phyloP scores from a whole-genome alignment of 2,888 invertebrate species.

The Quadroppia sp. region DNA sequence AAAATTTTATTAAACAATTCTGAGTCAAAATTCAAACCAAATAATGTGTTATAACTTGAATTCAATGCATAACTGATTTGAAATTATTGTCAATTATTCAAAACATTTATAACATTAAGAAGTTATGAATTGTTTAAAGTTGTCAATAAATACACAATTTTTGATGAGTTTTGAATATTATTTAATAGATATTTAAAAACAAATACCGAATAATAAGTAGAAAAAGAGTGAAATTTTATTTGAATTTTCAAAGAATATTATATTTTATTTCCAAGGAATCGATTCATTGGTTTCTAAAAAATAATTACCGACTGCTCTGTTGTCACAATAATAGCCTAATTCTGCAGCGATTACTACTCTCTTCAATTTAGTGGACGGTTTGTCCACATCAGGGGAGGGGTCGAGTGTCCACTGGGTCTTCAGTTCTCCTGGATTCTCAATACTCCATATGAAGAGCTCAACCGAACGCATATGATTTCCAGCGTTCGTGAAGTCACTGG shows the following conservation, averaged over 20 bases:
- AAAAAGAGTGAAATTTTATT: constrained; percentile 19
- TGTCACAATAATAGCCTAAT: constrained; percentile 39
- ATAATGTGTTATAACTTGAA: too few relatives aligned
- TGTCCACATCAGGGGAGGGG: constrained; percentile 34
- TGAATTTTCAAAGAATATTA: neutral
- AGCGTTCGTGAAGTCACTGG: constrained; percentile 39
- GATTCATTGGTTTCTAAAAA: constrained; percentile 40
- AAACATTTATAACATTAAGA: too few relatives aligned
- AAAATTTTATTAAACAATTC: too few relatives aligned
- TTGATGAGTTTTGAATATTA: too few relatives aligned
- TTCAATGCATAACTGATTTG: too few relatives aligned
- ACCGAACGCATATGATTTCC: constrained; percentile 39
- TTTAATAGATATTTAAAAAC: neutral
- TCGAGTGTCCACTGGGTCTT: constrained; percentile 37
- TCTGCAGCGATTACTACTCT: constrained; percentile 37
- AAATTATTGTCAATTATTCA: too few relatives aligned
- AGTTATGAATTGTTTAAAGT: too few relatives aligned
- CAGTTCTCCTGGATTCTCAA: constrained; percentile 42
- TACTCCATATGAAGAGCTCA: constrained; percentile 41
- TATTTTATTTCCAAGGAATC: constrained; percentile 38
- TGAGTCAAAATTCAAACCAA: too few relatives aligned
- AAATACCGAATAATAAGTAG: neutral
- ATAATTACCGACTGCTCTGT: constrained; percentile 34
- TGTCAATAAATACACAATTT: too few relatives aligned
- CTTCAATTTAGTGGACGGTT: constrained; percentile 33